phyloP scores from a whole-genome alignment of 2,113 vertebrate genomes.

The Pedionomus torquatus region DNA sequence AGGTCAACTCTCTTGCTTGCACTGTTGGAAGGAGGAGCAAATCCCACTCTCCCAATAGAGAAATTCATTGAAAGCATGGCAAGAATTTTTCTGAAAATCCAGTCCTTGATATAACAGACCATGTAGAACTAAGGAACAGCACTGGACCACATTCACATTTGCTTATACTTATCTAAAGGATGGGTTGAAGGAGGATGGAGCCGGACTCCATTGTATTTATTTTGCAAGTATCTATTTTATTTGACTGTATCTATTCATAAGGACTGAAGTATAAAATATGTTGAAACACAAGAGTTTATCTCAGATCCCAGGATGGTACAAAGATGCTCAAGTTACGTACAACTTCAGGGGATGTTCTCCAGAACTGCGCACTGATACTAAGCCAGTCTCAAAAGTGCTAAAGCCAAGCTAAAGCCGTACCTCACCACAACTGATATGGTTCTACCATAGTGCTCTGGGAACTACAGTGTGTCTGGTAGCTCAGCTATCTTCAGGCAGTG shows the following conservation, averaged over 20 bases:
- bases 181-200: too few relatives aligned
- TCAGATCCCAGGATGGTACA: background rate
- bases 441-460: background rate
- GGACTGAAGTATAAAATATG: background rate
- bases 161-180: too few relatives aligned
- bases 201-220: too few relatives aligned
- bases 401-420: background rate
- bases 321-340: background rate
- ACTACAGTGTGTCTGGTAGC: background rate
- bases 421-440: background rate
- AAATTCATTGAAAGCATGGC: background rate
- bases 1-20: background rate
- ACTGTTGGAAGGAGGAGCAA: background rate
- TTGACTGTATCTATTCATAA: background rate
- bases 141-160: background rate
- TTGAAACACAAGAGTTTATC: background rate
- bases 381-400: background rate
- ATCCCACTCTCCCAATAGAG: background rate
- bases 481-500: background rate
- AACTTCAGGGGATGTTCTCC: background rate
- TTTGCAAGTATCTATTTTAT: too few relatives aligned
- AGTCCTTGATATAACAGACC: background rate
- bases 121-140: background rate
- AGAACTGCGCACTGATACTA: background rate
- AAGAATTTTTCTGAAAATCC: background rate